Evolutionary conservation across 2,888 invertebrate genomes (phyloP).

Genomic region (Melanostoma scalare): DNA sequence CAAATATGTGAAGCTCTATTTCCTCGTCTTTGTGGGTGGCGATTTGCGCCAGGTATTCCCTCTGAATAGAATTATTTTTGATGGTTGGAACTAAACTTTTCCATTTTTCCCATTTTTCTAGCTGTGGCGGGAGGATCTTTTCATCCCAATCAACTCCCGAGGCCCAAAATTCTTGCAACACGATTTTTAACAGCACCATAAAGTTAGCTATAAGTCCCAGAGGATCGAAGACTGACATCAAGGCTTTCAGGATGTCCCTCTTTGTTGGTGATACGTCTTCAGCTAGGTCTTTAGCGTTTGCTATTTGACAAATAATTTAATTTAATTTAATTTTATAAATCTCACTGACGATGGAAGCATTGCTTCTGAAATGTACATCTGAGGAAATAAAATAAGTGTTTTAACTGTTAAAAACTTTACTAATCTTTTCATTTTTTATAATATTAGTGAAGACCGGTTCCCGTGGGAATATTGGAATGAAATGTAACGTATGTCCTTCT

Average conservation of each 20-base stretch:
- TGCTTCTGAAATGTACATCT: no score
- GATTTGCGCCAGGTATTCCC: not conserved
- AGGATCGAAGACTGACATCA: conserved; percentile 77
- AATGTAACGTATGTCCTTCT: no score
- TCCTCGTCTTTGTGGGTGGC: not conserved
- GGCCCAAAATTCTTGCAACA: conserved; percentile 21
- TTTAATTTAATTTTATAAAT: no score
- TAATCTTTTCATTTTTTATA: no score
- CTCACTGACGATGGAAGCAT: no score
- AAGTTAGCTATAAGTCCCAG: conserved; percentile 74
- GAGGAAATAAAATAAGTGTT: no score
- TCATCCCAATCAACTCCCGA: conserved; percentile 26
- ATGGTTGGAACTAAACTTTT: not conserved
- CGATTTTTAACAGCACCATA: conserved; percentile 58
- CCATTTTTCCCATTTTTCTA: conserved; percentile 8
- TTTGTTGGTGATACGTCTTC: conserved; percentile 62
- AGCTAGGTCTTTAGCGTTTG: conserved; percentile 36
- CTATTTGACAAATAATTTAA: no score
- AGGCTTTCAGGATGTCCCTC: conserved; percentile 68
- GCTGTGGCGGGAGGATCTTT: conserved; percentile 3
- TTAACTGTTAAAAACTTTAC: no score
- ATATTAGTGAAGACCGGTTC: no score
- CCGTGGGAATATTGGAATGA: no score
- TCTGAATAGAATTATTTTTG: not conserved
- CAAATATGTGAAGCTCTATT: conserved; percentile 18